These are phyloP conservation scores for Trachemys scripta DNA, from an alignment of 2,113 vertebrate genomes.

Conservation along the genomic window DNA sequence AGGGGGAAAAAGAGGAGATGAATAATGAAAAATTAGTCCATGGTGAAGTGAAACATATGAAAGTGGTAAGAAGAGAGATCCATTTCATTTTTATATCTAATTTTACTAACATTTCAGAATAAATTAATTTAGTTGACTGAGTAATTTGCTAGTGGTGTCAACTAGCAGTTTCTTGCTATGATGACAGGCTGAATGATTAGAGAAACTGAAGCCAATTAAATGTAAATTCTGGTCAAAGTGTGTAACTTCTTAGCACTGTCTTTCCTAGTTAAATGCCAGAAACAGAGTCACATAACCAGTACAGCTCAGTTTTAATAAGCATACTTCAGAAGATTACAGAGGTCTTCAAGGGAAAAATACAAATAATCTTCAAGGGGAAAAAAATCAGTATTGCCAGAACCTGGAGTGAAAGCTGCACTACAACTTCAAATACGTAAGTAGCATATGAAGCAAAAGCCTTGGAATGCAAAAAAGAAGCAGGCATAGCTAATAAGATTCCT, in stretches of 20 bases:
- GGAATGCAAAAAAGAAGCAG: conserved; percentile 15
- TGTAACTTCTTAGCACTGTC: not conserved
- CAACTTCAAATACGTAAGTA: not conserved
- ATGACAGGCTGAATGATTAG: not conserved
- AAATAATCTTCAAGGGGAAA: not conserved
- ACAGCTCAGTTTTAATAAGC: not conserved
- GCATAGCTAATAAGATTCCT: not conserved
- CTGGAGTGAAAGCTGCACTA: not conserved
- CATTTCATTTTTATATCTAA: not conserved
- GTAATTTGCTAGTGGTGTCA: conserved; percentile 10
- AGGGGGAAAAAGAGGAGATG: conserved; percentile 24
- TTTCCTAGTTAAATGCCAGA: conserved; percentile 15
- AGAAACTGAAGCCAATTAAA: conserved; percentile 36
- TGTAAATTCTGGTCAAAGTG: not conserved
- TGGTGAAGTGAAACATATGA: not conserved
- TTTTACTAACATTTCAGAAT: not conserved
- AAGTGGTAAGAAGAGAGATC: not conserved
- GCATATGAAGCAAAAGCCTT: not conserved
- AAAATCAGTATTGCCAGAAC: conserved; percentile 5
- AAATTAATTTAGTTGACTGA: conserved; percentile 7
- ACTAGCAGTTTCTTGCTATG: not conserved
- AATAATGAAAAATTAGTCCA: conserved; percentile 4
- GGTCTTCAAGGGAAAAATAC: conserved; percentile 8
- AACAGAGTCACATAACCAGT: conserved; percentile 12
- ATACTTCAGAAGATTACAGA: conserved; percentile 4